A percentile compares a stretch with the other conserved stretches of the same genome.
phyloP scores from a whole-genome alignment of 1,140 invertebrate species.

The Protaetia brevitarsis region DNA sequence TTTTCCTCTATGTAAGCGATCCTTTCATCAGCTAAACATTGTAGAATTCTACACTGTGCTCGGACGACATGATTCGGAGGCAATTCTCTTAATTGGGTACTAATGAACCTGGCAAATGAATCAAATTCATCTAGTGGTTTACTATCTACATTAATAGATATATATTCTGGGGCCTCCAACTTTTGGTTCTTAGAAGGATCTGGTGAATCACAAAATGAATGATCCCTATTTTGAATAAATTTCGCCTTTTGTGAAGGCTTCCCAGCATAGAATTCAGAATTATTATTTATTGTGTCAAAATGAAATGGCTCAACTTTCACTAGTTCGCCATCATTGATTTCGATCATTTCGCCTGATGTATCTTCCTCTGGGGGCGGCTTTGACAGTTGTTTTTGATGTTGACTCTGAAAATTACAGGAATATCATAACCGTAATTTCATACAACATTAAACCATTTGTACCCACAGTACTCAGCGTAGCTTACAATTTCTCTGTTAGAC shows the following conservation, averaged over 20 bases:
- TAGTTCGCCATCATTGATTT: conserved; percentile 4
- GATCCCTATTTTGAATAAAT: not conserved
- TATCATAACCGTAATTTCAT: too few relatives aligned
- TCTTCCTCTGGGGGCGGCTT: conserved; percentile 5
- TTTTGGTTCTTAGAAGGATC: not conserved
- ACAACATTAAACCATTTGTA: too few relatives aligned
- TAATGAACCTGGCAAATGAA: not conserved
- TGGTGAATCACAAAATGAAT: not conserved
- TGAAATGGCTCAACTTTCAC: conserved; percentile 5
- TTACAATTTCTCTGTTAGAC: too few relatives aligned
- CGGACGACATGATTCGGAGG: not conserved
- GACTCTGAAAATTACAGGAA: not conserved
- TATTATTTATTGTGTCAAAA: not conserved
- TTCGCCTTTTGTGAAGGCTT: not conserved
- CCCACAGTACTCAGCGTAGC: too few relatives aligned
- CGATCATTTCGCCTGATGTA: not conserved
- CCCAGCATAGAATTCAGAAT: not conserved
- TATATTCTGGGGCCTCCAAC: not conserved
- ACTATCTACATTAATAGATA: not conserved
- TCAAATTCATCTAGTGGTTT: conserved; percentile 1
- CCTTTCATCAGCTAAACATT: conserved; percentile 3
- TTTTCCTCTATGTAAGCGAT: not conserved
- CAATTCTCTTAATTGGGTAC: not conserved
- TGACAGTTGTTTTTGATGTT: not conserved
- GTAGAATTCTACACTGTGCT: not conserved